Base-by-base conservation (phyloP, 1,140 invertebrate species). In the Eciton burchellii region DNA sequence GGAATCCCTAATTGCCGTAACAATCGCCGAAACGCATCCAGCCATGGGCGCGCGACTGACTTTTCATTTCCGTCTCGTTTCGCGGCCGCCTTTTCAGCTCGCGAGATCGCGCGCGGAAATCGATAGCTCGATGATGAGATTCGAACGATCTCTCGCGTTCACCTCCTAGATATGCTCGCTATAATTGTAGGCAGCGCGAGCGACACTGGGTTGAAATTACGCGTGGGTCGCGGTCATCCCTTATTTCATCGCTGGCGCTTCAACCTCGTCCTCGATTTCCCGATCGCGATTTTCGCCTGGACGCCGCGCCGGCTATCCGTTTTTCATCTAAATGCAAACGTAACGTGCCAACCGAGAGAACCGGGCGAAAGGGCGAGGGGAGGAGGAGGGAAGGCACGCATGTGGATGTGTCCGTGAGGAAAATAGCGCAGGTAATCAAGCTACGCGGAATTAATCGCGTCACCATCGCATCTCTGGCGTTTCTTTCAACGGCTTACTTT, bases 311-410 rank as follows among this genome's bases (percentile, higher is more conserved):
- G 16, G 65, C 2, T 70, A 29, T 21, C 24, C 41, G 62, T 79
- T 79, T 79, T 79, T 79, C 74, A 79, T 79, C 49, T 79, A 79
- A 79, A 79, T 79, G 74, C 74, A 79, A 79, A 79, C 74, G 63
- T 47, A 79, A 79, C n/a, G 14, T 8, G 11, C 35, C 41, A 6
- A 8, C 9, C 21, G 35, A 24, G n/a, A 26, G 5, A 21, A 41
- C 21, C 24, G 19, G 43, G 60, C 24, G n/a, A 35, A 73, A 26
- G 41, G 35, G 4, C 29, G 35, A 56, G 21, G 29, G 12, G 12
- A 24, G 41, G 65, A 59, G 41, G 14, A 41, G 29, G 41, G 12
- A 41, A 19, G 16, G 26, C 14, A 26, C 4, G n/a, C n/a, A 11
- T 8, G 19, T 6, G n/a, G 29, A 24, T 45, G 41, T 45, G 16